Base-by-base conservation (phyloP, 1,140 invertebrate species). In the Leptinotarsa lineolata region DNA sequence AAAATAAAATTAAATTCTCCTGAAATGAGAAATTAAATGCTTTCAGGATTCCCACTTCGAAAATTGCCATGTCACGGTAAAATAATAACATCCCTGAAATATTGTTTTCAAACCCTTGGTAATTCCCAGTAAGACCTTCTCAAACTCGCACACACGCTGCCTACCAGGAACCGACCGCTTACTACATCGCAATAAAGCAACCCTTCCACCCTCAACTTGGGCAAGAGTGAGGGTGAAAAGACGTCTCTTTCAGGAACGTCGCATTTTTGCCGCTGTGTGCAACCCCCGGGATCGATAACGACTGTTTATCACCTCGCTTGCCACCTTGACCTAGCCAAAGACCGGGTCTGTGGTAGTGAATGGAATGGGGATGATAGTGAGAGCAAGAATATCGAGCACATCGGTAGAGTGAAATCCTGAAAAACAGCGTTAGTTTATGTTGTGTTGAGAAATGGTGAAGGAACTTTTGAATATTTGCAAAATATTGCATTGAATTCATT, bases 291-390 rank as follows among this genome's bases (percentile, higher is more conserved):
- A 66, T 66, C 64, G 30, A 66, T 66, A 66, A 39, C 22, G 30
- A 44, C 64, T n/a, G 64, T 66, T 66, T 66, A 66, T 66, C 64
- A 66, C 64, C 39, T 66, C 64, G 39, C 64, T 66, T 66, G 30
- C 64, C 18, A 66, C 64, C 64, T 66, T 66, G 64, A 66, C 64
- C 64, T 66, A 66, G 64, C 64, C 22, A 46, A 24, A 44, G 39
- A 44, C 12, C 22, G 20, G 39, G 39, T 66, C 13, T 44, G 64
- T 39, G 64, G 48, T 54, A 11, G 30, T 39, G 48, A 54, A 54
- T 54, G 48, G 48, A 54, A 54, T 16, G 48, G 48, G 30, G 11
- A 6, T 11, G 8, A 39, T 39, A 39, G 30, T 39, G 30, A 39
- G 8, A 39, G 30, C 30, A 8, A 39, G 30, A 39, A 39, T 39